These are phyloP conservation scores for Opisthocomus hoazin DNA, from an alignment of 2,113 vertebrate genomes.

Conservation along the genomic window DNA sequence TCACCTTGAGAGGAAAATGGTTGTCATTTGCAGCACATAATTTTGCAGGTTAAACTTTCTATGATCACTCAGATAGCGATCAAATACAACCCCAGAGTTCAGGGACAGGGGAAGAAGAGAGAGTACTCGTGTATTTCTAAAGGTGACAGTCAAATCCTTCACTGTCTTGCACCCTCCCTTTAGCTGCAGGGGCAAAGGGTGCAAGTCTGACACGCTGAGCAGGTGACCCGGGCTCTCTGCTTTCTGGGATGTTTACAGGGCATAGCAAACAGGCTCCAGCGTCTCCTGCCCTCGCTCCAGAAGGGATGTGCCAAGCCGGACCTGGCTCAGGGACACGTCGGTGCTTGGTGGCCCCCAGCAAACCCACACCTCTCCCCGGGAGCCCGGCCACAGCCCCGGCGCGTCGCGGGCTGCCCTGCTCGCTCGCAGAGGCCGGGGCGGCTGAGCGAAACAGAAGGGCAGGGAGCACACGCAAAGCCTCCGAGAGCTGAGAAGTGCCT, in stretches of 20 bases:
- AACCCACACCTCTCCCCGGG: fast-evolving
- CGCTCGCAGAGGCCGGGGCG: fast-evolving
- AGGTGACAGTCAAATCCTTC: background rate
- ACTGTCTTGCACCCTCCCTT: background rate
- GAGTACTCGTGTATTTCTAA: background rate
- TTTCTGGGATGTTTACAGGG: background rate
- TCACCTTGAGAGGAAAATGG: conserved; percentile 54
- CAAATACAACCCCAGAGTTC: background rate
- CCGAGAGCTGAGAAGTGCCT: background rate
- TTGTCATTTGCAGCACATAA: conserved; percentile 22
- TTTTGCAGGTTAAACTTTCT: conserved; percentile 57
- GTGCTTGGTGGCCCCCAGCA: background rate
- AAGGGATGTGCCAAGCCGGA: background rate
- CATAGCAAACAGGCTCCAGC: background rate
- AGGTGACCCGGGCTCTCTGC: background rate
- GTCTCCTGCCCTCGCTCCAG: background rate
- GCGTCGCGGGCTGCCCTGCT: fast-evolving
- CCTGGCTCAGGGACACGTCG: background rate
- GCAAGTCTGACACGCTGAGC: background rate
- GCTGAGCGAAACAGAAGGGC: background rate
- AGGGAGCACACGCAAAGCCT: background rate
- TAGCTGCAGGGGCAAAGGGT: background rate
- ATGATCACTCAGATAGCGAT: background rate
- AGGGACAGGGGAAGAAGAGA: background rate
- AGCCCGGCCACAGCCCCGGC: background rate